Base-by-base conservation (phyloP, 1,140 invertebrate species). In the Caenorhabditis inopinata region DNA sequence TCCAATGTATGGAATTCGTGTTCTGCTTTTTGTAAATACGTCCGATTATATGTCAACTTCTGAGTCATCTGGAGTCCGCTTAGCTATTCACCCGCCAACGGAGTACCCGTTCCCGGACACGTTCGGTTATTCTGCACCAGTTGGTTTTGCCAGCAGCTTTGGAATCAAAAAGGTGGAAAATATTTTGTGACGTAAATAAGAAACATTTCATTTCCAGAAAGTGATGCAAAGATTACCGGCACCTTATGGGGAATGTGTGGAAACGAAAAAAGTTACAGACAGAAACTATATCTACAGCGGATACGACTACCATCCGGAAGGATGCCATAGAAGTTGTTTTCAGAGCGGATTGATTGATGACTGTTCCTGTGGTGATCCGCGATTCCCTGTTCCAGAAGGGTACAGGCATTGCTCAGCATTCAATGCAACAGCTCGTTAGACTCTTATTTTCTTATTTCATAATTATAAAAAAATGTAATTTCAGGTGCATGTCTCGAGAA, bases 31-130 rank as follows among this genome's bases (percentile, higher is more conserved):
- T 38, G 79, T 83, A 35, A 83, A 83, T 51, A 79, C 82, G 6
- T 76, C 79, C 23, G 79, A 83, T 32, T 83, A 83, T 32, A 79
- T 83, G 82, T 79, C 82, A 16, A 83, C 82, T 74, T 77, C 79
- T 38, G 78, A 80, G 47, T 78, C 79, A 42, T 46, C 51, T 46
- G 82, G 82, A 58, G 76, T 83, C 12, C 32, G 79, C 0, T 7
- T 83, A 2, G 80, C 82, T 25, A 78, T 83, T 38, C 82, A 83
- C 47, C 32, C 74, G 18, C 73, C 79, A 48, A 81, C 75, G 35
- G 80, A 83, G 49, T 83, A 83, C 48, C 82, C 82, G 32, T 83
- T 83, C 74, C 82, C 82, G 35, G 82, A 83, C 49, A 83, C 82
- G 32, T 83, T 83, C 29, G 82, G 82, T 18, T 83, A 83, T 76